A percentile compares a stretch with the other conserved stretches of the same genome.
Evolutionary conservation across 2,888 invertebrate species (phyloP).

Genomic region (Sarcophaga carnaria): DNA sequence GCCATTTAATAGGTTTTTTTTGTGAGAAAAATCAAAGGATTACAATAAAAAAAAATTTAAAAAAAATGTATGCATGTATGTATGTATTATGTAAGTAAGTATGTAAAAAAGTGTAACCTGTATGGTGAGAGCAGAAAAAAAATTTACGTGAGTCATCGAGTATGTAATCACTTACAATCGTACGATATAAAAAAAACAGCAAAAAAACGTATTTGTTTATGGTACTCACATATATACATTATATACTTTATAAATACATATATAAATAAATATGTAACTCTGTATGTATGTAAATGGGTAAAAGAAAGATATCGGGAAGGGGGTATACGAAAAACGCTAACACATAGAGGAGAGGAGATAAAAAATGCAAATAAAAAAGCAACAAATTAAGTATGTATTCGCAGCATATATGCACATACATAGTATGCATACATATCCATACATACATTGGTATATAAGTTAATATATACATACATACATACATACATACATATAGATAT

Average conservation of each 20-base stretch:
- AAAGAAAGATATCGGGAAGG: too few relatives aligned
- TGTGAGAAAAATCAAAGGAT: too few relatives aligned
- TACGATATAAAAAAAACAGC: too few relatives aligned
- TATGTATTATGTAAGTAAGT: neutral
- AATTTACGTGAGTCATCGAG: too few relatives aligned
- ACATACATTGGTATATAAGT: slow-evolving; percentile 2
- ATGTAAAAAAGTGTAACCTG: neutral
- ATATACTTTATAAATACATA: neutral
- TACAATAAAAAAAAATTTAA: too few relatives aligned
- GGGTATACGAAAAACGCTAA: too few relatives aligned
- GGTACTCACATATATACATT: too few relatives aligned
- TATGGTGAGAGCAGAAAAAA: too few relatives aligned
- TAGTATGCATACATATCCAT: slow-evolving; percentile 7
- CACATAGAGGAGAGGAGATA: neutral
- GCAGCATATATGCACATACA: slow-evolving; percentile 40
- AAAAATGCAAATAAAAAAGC: slow-evolving; percentile 44
- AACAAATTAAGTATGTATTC: slow-evolving; percentile 40
- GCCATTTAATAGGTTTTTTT: too few relatives aligned
- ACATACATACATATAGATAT: neutral
- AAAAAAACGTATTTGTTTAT: too few relatives aligned
- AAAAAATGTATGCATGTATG: too few relatives aligned
- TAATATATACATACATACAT: neutral
- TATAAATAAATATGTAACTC: neutral
- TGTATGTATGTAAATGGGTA: slow-evolving; percentile 1
- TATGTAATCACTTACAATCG: too few relatives aligned